Evolutionary conservation across 2,888 invertebrate species (phyloP).

Genomic region (Meganola albula): DNA sequence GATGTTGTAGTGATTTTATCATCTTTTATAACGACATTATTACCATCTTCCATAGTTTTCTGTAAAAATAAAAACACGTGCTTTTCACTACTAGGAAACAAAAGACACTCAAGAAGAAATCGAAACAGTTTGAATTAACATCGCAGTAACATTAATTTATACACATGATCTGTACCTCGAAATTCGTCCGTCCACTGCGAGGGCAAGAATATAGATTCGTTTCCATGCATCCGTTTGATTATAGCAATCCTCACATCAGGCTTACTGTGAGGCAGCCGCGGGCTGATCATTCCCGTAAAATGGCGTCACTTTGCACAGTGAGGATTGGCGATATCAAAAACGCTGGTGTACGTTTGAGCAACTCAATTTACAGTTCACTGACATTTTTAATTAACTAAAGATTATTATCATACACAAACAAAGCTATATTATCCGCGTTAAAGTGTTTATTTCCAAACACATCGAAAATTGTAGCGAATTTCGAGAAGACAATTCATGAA

Average conservation of each 20-base stretch:
- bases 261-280: slow-evolving; percentile 72
- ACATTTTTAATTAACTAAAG: slow-evolving; percentile 50
- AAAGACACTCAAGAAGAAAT: slow-evolving; percentile 72
- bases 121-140: slow-evolving; percentile 59
- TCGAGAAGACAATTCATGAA: slow-evolving; percentile 71
- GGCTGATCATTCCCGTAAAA: slow-evolving; percentile 79
- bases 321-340: slow-evolving; percentile 69
- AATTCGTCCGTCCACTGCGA: slow-evolving; percentile 76
- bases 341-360: slow-evolving; percentile 46
- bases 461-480: slow-evolving; percentile 64
- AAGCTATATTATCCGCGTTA: slow-evolving; percentile 43
- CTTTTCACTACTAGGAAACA: slow-evolving; percentile 64
- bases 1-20: slow-evolving; percentile 57
- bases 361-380: slow-evolving; percentile 45
- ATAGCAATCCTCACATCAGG: slow-evolving; percentile 72
- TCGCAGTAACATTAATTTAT: slow-evolving; percentile 45
- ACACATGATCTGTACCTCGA: slow-evolving; percentile 55
- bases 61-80: slow-evolving; percentile 67
- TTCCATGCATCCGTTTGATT: slow-evolving; percentile 71
- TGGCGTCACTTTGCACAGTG: slow-evolving; percentile 76
- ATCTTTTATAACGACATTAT: slow-evolving; percentile 62
- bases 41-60: slow-evolving; percentile 79
- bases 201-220: slow-evolving; percentile 68
- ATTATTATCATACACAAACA: slow-evolving; percentile 42
- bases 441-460: slow-evolving; percentile 74